Evolutionary conservation across 1,140 invertebrate species (phyloP), one percentile per base, ranked within the genome.

Genomic region (Globodera rostochiensis): DNA sequence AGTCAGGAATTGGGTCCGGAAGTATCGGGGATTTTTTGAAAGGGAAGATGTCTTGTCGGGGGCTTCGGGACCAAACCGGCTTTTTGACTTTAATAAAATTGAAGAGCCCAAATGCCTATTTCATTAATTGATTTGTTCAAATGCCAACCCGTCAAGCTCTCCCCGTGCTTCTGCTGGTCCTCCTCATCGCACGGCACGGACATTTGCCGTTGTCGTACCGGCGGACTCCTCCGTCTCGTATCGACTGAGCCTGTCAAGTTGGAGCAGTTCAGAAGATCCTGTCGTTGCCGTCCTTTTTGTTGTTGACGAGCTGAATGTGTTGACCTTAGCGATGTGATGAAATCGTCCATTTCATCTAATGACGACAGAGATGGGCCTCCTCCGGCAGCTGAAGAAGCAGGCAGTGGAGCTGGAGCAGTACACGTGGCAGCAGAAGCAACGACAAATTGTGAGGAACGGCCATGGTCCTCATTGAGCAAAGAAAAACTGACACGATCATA

Each of bases 291-390:
- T 57, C 21, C 66, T 0, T 64, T 15, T 7, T 46, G 57, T 64
- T 64, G 25, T 7, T n/a, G 46, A n/a, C 53, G 74, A n/a, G 45
- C 36, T 19, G 11, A 19, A 2, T n/a, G 57, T n/a, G 19, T 15
- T 4, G 57, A 64, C 5, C 15, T 13, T n/a, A 78, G 64, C 13
- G 77, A 36, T 21, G 21, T 46, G 8, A 78, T 36, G 64, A 70
- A 77, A 45, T 78, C 60, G 25, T 78, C 77, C 77, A 69, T 69
- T 47, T 78, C 77, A 4, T 78, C 77, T 11, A 78, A 36, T 19
- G 77, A 78, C 57, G 57, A 19, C 19, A 6, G 19, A 64, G 57
- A 15, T 64, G 13, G 57, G 11, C 15, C 57, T 19, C 19, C 57
- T 6, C 15, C 57, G 19, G 57, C 57, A 64, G 19, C 5, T 6